phyloP scores from a whole-genome alignment of 2,888 invertebrate species.

The Lacanobia oleracea region DNA sequence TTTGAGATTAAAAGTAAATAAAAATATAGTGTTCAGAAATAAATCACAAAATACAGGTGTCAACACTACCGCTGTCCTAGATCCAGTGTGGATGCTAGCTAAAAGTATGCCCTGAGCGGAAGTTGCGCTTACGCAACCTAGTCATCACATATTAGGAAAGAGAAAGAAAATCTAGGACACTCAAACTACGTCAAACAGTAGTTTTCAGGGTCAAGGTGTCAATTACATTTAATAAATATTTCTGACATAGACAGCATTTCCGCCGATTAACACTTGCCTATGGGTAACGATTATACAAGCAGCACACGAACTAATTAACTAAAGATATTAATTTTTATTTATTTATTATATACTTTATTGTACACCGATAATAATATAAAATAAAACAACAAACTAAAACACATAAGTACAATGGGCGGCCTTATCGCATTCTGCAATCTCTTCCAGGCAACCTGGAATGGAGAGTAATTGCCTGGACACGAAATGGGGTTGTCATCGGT shows the following conservation, averaged over 20 bases:
- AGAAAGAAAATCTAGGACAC: not conserved
- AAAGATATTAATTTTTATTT: too few species aligned
- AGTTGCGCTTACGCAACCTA: not conserved
- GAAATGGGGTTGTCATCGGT: too few species aligned
- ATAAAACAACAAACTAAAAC: too few species aligned
- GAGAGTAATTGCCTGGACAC: too few species aligned
- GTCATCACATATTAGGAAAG: not conserved
- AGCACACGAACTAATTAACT: conserved; percentile 30
- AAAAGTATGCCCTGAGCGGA: not conserved
- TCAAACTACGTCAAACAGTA: not conserved
- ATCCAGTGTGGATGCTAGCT: not conserved
- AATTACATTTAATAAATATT: conserved; percentile 23
- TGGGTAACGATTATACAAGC: conserved; percentile 31
- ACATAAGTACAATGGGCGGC: too few species aligned
- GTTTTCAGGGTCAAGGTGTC: conserved; percentile 7
- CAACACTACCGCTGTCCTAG: not conserved
- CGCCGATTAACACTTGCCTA: conserved; percentile 38
- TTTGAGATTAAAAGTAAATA: not conserved
- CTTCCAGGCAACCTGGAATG: too few species aligned
- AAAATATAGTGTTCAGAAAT: not conserved
- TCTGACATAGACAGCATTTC: conserved; percentile 22
- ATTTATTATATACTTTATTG: too few species aligned
- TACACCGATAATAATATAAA: too few species aligned
- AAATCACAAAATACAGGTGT: not conserved
- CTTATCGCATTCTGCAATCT: too few species aligned